These are phyloP conservation scores for Spizaetus ornatus DNA, from an alignment of 2,113 vertebrate species.

Conservation along the genomic window DNA sequence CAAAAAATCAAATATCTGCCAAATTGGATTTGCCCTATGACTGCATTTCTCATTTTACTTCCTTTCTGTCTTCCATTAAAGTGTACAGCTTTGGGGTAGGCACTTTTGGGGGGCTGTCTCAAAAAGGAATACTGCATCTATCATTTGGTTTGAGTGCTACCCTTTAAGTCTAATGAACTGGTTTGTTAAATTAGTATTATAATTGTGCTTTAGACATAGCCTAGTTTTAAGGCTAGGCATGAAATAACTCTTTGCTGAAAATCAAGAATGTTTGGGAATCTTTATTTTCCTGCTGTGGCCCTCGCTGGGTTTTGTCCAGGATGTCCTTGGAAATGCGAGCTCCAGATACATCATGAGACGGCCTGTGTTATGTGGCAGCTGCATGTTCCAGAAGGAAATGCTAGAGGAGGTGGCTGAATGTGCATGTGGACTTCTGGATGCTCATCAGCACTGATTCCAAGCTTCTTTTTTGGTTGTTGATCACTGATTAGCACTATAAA, in stretches of 20 bases:
- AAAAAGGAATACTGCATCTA: background rate
- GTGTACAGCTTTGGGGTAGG: background rate
- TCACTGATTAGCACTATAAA: background rate
- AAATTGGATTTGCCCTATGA: background rate
- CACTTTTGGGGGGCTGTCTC: background rate
- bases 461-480: background rate
- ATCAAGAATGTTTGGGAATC: background rate
- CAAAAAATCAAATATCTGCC: background rate
- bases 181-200: background rate
- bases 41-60: background rate
- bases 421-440: background rate
- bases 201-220: background rate
- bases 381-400: constrained; percentile 1
- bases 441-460: background rate
- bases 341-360: background rate
- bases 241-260: background rate
- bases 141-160: background rate
- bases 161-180: constrained; percentile 7
- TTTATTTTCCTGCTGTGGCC: background rate
- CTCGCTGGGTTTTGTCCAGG: background rate
- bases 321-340: constrained; percentile 9
- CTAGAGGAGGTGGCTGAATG: background rate
- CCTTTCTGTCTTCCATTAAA: background rate
- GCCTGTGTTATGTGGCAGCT: background rate
- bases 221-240: background rate